phyloP scores from a whole-genome alignment of 1,140 invertebrate genomes.

The Trichoplusia ni region DNA sequence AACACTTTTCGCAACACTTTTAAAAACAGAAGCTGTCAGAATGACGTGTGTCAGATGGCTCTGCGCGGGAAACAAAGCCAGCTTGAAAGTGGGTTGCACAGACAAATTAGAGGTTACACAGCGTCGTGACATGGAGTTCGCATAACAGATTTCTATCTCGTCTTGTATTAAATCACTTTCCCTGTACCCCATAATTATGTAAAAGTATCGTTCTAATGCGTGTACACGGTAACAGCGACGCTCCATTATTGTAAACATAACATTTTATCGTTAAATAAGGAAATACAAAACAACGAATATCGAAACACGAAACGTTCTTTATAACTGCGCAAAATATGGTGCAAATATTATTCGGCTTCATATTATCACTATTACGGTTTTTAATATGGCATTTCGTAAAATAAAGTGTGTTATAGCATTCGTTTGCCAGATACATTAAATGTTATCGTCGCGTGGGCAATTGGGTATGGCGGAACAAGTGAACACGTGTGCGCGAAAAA shows the following conservation, averaged over 20 bases:
- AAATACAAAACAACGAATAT: too few species aligned
- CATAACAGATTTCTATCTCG: conserved; percentile 38
- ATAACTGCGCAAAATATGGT: too few species aligned
- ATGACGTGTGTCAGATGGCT: conserved; percentile 52
- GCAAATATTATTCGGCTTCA: too few species aligned
- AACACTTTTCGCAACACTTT: conserved; percentile 43
- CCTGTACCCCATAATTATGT: conserved; percentile 12
- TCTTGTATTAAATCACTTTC: conserved; percentile 28
- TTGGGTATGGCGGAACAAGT: conserved; percentile 26
- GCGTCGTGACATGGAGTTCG: conserved; percentile 30
- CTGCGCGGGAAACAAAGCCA: conserved; percentile 52
- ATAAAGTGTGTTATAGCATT: not conserved
- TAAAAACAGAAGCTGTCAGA: conserved; percentile 50
- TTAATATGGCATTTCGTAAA: not conserved
- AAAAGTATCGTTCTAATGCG: conserved; percentile 14
- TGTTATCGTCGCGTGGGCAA: conserved; percentile 24
- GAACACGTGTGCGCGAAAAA: conserved; percentile 24
- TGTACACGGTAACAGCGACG: too few species aligned
- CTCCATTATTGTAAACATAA: too few species aligned
- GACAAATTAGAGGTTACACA: conserved; percentile 49
- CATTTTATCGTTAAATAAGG: too few species aligned
- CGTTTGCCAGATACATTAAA: not conserved
- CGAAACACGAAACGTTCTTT: too few species aligned
- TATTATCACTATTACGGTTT: too few species aligned
- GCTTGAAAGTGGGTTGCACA: conserved; percentile 53